Conservation (phyloP, 2,113 vertebrate genomes). For the Microcebus jonahi region DNA sequence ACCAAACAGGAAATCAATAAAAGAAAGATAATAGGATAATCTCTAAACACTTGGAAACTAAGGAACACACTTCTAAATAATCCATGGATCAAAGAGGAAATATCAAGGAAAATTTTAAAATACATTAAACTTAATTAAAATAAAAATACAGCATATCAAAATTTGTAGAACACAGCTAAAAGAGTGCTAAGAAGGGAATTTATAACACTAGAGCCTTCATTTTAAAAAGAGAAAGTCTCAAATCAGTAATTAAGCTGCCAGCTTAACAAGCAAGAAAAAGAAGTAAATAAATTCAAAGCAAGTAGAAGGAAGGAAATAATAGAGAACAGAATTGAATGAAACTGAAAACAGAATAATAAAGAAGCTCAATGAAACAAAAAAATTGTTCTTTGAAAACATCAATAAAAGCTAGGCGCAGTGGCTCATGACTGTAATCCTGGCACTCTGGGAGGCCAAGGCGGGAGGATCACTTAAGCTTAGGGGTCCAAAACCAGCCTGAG, state of each 20-base stretch:
- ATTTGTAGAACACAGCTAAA: conserved; percentile 30
- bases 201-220: not conserved
- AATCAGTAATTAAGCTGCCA: conserved; percentile 28
- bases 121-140: conserved; percentile 42
- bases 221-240: not conserved
- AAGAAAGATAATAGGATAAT: conserved; percentile 7
- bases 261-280: conserved; percentile 38
- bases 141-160: conserved; percentile 21
- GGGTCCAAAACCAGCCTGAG: no score
- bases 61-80: conserved; percentile 35
- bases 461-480: no score
- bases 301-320: not conserved
- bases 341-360: conserved; percentile 9
- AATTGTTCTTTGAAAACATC: conserved; percentile 16
- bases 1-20: conserved; percentile 37
- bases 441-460: no score
- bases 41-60: conserved; percentile 14
- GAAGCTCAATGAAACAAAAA: conserved; percentile 39
- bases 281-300: not conserved
- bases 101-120: not conserved
- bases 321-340: conserved; percentile 17
- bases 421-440: no score
- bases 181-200: not conserved
- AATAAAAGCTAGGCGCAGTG: not conserved
- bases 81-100: conserved; percentile 21